Base-by-base conservation (phyloP, 2,888 invertebrate genomes). In the Agrochola lychnidis region DNA sequence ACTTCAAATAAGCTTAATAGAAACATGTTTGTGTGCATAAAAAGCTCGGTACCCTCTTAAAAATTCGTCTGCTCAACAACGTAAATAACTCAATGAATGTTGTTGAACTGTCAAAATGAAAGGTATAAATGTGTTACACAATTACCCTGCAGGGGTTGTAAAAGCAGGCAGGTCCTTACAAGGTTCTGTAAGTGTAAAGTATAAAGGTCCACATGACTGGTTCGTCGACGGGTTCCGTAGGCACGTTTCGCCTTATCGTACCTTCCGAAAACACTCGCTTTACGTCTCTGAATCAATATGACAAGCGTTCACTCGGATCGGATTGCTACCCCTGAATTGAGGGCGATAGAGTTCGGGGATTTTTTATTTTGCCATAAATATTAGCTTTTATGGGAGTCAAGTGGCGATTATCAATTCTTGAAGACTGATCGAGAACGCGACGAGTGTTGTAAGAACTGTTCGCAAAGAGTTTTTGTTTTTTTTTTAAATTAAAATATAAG, bases 201-300 rank as follows among this genome's bases (percentile, higher is more conserved):
- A 90, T 86, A 92, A 92, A 92, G 89, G 91, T 91, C 90, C 88
- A 93, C 92, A 93, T 76, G 73, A 87, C 87, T 92, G 93, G 95
- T 94, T 94, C 92, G 93, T 77, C 79, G 87, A 76, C 84, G 87
- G 85, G 88, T 87, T 81, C 90, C 86, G 83, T 81, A 92, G 95
- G 93, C 95, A 95, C 96, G 95, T 95, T 91, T 84, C 91, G 85
- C 86, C 93, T 94, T 95, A 95, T 95, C 95, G 92, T 89, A 90
- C 90, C 92, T 92, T 92, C 92, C 91, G 92, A 94, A 94, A 94
- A 95, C 95, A 95, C 94, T 94, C 95, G 94, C 93, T 94, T 68
- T 92, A 88, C 89, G 89, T 89, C 91, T 91, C 91, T 94, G 93
- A 94, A 93, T 94, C 94, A 95, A 95, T 95, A 95, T 94, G 93